These are phyloP conservation scores for Thaumatotibia leucotreta DNA, from an alignment of 1,140 invertebrate species.

Conservation along the genomic window DNA sequence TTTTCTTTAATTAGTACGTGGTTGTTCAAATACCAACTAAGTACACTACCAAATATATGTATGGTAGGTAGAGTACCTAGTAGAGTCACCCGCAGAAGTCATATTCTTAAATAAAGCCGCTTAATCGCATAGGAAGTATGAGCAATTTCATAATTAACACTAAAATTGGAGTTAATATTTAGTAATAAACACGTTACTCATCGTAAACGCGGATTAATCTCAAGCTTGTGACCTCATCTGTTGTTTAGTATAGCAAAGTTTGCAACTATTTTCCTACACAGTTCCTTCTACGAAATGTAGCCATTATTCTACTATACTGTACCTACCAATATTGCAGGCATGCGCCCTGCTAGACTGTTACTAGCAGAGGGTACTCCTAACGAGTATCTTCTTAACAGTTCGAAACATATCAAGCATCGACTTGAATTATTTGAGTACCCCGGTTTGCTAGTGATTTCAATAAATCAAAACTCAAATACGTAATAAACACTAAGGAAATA, in stretches of 20 bases:
- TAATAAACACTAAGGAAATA: background rate
- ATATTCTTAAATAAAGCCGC: background rate
- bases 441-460: too few relatives aligned
- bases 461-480: background rate
- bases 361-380: too few relatives aligned
- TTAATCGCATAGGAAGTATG: background rate
- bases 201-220: background rate
- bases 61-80: too few relatives aligned
- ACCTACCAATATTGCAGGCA: too few relatives aligned
- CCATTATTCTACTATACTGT: too few relatives aligned
- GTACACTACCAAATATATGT: too few relatives aligned
- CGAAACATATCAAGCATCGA: too few relatives aligned
- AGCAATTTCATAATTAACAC: background rate
- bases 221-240: background rate
- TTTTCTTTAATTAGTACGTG: background rate
- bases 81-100: too few relatives aligned
- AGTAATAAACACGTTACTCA: background rate
- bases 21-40: background rate
- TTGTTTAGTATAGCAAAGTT: background rate
- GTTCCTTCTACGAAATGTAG: background rate
- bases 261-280: background rate
- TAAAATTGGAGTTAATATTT: background rate
- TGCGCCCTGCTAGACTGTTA: too few relatives aligned
- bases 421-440: too few relatives aligned
- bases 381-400: too few relatives aligned